phyloP scores from a whole-genome alignment of 2,888 invertebrate genomes.

The Hyppa rectilinea region DNA sequence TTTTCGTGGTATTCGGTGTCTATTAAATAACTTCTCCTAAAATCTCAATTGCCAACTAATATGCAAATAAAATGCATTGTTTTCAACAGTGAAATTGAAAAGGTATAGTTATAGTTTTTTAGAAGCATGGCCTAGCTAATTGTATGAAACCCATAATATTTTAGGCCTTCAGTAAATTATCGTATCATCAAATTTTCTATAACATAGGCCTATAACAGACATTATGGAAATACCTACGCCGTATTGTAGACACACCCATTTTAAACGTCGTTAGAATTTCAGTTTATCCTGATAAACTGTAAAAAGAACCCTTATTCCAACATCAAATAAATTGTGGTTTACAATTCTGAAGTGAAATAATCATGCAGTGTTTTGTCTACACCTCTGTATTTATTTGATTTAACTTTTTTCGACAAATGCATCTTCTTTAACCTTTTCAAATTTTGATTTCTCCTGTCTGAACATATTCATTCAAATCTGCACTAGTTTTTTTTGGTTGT shows the following conservation, averaged over 20 bases:
- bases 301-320: neutral
- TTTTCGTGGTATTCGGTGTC: no score
- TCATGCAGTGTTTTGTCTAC: neutral
- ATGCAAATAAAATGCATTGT: neutral
- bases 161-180: neutral
- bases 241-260: conserved; percentile 49
- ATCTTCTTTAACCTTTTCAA: no score
- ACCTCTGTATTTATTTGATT: neutral
- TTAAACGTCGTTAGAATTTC: neutral
- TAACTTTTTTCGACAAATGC: neutral
- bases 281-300: neutral
- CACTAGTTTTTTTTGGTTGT: no score
- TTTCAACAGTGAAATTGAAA: neutral
- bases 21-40: neutral
- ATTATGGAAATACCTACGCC: conserved; percentile 25
- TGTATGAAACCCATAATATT: neutral
- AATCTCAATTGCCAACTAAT: neutral
- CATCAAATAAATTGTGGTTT: neutral
- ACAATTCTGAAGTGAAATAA: neutral
- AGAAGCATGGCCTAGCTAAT: neutral
- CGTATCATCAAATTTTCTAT: neutral
- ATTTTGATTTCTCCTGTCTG: no score
- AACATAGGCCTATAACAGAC: neutral
- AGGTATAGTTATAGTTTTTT: neutral
- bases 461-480: no score